Evolutionary conservation across 92 coral and sea anemone species (phyloP).

Genomic region (Anthopleura xanthogrammica): DNA sequence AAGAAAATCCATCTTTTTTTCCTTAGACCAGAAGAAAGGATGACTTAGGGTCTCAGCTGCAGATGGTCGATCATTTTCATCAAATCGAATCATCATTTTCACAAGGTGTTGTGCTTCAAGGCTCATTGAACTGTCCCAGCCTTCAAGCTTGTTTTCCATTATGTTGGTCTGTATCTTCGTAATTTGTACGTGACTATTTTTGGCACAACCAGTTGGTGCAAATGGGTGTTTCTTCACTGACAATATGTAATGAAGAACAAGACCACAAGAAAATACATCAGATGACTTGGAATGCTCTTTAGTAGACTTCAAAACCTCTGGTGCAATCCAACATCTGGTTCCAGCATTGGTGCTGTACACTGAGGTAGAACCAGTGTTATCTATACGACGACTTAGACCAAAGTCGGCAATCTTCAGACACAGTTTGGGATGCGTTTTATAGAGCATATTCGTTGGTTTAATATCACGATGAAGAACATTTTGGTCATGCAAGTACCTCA

Average conservation of each 20-base stretch:
- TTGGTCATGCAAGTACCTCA: neutral
- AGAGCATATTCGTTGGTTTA: slow-evolving; percentile 35
- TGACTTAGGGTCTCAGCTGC: slow-evolving; percentile 26
- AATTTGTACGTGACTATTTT: neutral
- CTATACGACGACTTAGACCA: too few relatives aligned
- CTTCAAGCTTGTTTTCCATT: neutral
- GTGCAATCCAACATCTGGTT: slow-evolving; percentile 60
- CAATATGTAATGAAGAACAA: slow-evolving; percentile 42
- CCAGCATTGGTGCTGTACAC: slow-evolving; percentile 15
- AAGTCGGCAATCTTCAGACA: too few relatives aligned
- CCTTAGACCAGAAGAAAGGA: slow-evolving; percentile 51
- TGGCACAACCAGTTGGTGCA: neutral
- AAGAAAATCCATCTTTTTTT: slow-evolving; percentile 34
- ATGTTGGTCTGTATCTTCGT: neutral
- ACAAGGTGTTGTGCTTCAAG: slow-evolving; percentile 21
- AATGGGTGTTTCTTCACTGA: slow-evolving; percentile 33
- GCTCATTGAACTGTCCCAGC: neutral
- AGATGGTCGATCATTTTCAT: slow-evolving; percentile 17
- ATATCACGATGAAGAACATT: slow-evolving; percentile 34
- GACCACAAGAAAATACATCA: slow-evolving; percentile 43
- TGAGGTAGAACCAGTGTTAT: too few relatives aligned
- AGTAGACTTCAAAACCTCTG: slow-evolving; percentile 17
- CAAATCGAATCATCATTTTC: too few relatives aligned
- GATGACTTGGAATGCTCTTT: slow-evolving; percentile 21
- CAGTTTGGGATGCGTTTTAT: neutral